Evolutionary conservation across 2,113 vertebrate genomes (phyloP), one percentile per base, ranked within the genome.

Genomic region (Gymnogyps californianus): DNA sequence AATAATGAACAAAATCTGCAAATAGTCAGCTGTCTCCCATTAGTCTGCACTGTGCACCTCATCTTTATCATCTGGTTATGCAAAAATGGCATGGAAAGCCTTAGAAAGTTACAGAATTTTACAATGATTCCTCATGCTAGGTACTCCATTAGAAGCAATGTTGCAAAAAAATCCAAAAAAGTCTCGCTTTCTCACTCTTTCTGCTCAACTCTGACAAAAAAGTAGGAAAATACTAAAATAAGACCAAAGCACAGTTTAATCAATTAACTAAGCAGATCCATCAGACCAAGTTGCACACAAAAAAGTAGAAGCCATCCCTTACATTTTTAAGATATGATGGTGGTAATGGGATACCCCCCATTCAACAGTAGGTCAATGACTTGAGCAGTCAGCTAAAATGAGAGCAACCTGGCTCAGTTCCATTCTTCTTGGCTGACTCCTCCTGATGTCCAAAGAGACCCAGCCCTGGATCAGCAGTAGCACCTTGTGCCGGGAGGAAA

Each of bases 371-470:
- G 44, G 10, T 40, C 25, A 51, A 12, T 15, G 7, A 40, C 49
- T 22, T 67, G 47, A 57, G 8, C 5, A 66, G 17, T 16, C 38
- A 59, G 25, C 9, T 57, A 70, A 65, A 80, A 87, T 46, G 7
- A 52, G 62, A 80, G 18, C 6, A 89, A 38, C 17, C 6, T 32
- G 20, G 12, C 21, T 78, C 16, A 12, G 7, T 75, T 66, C 22
- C 26, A 17, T 22, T 64, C 20, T 55, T 51, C 31, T 46, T 0
- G 0, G 4, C 16, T 47, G 29, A n/a, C 4, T 44, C 7, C 11
- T 87, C 31, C 17, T 67, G 31, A 59, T 51, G 32, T 16, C 44
- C n/a, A 22, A 80, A 46, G 31, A 86, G 16, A 88, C 3, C 2
- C 6, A 72, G 7, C 1, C 29, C 25, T 46, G 14, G 20, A 54